Evolutionary conservation across 2,888 invertebrate species (phyloP).

Genomic region (Tachina grossa): DNA sequence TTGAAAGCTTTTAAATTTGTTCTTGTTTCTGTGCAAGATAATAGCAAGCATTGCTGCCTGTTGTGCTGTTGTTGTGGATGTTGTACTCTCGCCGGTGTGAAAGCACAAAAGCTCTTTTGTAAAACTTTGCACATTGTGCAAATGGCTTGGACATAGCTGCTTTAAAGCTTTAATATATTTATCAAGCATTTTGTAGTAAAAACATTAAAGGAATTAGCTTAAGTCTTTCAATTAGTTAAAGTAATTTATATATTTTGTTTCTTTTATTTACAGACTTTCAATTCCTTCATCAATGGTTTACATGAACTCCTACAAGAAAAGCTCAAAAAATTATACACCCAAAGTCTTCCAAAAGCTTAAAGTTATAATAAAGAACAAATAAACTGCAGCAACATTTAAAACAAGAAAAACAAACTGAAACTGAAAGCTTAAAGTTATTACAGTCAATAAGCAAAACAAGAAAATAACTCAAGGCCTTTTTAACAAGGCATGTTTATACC

Average conservation of each 20-base stretch:
- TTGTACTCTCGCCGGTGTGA: too few relatives aligned
- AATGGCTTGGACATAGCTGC: too few relatives aligned
- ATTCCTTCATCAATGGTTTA: constrained; percentile 21
- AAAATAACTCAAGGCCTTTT: constrained; percentile 51
- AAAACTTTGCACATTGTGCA: too few relatives aligned
- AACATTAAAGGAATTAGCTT: not conserved
- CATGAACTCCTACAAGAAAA: constrained; percentile 12
- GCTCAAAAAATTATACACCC: constrained; percentile 50
- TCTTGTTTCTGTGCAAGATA: too few relatives aligned
- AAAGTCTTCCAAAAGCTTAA: constrained; percentile 63
- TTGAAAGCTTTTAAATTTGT: too few relatives aligned
- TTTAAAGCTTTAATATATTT: too few relatives aligned
- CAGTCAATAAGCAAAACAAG: constrained; percentile 26
- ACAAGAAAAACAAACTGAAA: not conserved
- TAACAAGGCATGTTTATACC: constrained; percentile 91
- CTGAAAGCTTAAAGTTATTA: not conserved
- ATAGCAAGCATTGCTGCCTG: too few relatives aligned
- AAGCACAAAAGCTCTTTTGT: too few relatives aligned
- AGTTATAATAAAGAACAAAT: constrained; percentile 5
- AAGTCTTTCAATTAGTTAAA: not conserved
- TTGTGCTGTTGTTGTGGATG: too few relatives aligned
- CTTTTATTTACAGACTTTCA: constrained; percentile 44
- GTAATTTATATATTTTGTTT: not conserved
- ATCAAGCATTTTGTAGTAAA: not conserved
- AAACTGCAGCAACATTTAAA: constrained; percentile 6